Percentiles rank a stretch among this genome's conserved stretches.
Conservation (phyloP, 2,113 vertebrate species). For the Plotosus lineatus region DNA sequence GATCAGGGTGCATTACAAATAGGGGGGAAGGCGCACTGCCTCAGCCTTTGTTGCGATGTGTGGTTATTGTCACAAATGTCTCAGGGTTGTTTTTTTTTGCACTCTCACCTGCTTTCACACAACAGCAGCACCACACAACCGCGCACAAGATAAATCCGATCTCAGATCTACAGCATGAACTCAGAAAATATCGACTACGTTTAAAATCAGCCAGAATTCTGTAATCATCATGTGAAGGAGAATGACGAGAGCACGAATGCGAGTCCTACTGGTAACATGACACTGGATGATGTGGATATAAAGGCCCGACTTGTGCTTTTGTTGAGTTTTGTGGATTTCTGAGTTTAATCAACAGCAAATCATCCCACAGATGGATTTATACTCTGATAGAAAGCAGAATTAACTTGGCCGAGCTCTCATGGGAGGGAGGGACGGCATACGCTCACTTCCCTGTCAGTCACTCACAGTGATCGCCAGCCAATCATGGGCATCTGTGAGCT, state of each 20-base stretch:
- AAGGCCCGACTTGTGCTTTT: too few relatives aligned
- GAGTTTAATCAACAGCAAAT: too few relatives aligned
- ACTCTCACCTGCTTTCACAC: background rate
- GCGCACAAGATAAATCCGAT: background rate
- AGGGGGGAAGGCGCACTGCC: constrained; percentile 1
- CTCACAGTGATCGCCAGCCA: too few relatives aligned
- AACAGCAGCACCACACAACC: background rate
- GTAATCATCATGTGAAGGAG: background rate
- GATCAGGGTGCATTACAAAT: constrained; percentile 52
- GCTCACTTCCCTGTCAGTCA: too few relatives aligned
- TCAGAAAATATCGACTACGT: accelerated
- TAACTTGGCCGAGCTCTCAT: too few relatives aligned
- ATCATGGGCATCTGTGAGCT: too few relatives aligned
- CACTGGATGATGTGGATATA: background rate
- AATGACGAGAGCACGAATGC: background rate
- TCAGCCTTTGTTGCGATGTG: background rate
- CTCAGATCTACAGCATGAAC: background rate
- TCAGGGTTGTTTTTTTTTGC: background rate
- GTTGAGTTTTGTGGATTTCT: too few relatives aligned
- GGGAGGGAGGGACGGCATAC: too few relatives aligned
- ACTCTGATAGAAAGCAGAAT: too few relatives aligned
- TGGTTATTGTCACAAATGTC: background rate
- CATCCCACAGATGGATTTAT: too few relatives aligned
- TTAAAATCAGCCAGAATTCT: background rate
- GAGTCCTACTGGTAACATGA: background rate